phyloP scores from a whole-genome alignment of 2,797 vertebrate species.

The Gorsachius magnificus region DNA sequence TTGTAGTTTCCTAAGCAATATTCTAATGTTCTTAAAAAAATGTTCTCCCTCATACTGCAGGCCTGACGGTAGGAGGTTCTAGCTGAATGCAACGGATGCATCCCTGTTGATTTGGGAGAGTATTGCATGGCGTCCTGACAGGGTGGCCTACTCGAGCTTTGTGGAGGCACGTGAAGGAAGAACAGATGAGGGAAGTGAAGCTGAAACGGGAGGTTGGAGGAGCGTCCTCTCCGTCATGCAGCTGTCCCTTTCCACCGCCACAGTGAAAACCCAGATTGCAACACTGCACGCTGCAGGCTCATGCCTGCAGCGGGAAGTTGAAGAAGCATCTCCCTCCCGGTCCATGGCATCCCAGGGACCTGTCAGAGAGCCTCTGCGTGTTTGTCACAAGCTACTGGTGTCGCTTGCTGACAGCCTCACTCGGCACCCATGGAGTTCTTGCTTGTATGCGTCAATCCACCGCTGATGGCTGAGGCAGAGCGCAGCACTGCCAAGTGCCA shows the following conservation, averaged over 20 bases:
- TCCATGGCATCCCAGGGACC: not conserved
- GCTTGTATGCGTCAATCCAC: not conserved
- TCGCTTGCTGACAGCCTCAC: not conserved
- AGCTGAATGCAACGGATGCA: rapidly evolving
- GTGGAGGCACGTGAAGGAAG: not conserved
- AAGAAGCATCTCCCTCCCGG: not conserved
- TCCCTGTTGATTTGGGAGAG: not conserved
- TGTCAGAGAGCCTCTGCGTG: not conserved
- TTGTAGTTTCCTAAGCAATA: conserved; percentile 48
- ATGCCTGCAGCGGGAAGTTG: rapidly evolving
- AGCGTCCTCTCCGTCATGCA: not conserved
- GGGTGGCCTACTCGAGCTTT: not conserved
- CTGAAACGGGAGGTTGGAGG: not conserved
- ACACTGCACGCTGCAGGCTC: not conserved
- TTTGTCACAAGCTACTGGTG: not conserved
- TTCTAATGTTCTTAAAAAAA: conserved; percentile 26
- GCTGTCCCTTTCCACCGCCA: not conserved
- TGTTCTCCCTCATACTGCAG: not conserved
- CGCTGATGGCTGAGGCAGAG: not conserved
- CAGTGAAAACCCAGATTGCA: not conserved
- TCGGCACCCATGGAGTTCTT: not conserved
- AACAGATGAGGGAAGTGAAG: not conserved
- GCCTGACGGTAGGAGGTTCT: not conserved
- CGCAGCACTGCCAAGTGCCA: not conserved
- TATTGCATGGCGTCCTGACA: not conserved